Percentiles rank a stretch among this genome's conserved stretches.
These are phyloP conservation scores for Thalpophila matura DNA, from an alignment of 2,888 invertebrate species.

Conservation along the genomic window DNA sequence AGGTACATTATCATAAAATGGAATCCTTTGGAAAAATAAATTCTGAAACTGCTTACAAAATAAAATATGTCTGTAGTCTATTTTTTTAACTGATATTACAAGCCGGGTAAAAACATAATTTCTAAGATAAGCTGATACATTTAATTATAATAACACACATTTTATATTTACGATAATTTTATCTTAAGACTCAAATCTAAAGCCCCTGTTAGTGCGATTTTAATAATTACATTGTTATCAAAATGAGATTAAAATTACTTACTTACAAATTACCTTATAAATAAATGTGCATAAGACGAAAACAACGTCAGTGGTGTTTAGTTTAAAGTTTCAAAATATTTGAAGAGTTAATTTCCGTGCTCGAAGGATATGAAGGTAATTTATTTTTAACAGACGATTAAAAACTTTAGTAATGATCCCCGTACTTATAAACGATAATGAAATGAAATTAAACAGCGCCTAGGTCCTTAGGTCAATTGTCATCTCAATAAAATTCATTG, in stretches of 20 bases:
- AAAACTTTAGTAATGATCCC: too few species aligned
- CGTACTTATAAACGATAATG: too few species aligned
- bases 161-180: constrained; percentile 21
- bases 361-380: too few species aligned
- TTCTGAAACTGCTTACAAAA: too few species aligned
- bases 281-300: constrained; percentile 6
- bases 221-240: constrained; percentile 30
- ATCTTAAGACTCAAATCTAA: constrained; percentile 18
- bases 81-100: constrained; percentile 3
- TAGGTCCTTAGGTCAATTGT: too few species aligned
- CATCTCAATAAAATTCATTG: too few species aligned
- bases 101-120: constrained; percentile 18
- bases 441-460: too few species aligned
- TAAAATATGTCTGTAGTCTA: neutral
- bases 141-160: constrained; percentile 15
- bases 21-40: too few species aligned
- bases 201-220: constrained; percentile 13
- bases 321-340: neutral
- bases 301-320: neutral
- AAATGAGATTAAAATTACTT: constrained; percentile 2
- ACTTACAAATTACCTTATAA: constrained; percentile 12
- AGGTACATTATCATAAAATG: too few species aligned
- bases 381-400: too few species aligned
- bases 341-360: neutral
- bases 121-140: constrained; percentile 30